phyloP scores from a whole-genome alignment of 1,140 invertebrate genomes.

The Dryas iulia region DNA sequence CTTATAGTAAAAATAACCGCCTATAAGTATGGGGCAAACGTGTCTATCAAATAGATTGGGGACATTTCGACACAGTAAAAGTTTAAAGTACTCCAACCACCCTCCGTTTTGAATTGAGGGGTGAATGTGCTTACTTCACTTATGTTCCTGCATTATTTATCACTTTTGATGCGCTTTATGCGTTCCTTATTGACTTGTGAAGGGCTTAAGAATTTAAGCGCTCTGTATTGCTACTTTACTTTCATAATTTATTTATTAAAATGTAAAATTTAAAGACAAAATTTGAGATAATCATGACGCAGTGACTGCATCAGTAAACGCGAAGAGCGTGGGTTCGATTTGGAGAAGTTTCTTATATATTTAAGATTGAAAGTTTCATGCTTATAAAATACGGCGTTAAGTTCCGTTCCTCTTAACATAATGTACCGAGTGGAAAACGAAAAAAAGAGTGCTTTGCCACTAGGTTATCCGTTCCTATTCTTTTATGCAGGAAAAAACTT shows the following conservation, averaged over 20 bases:
- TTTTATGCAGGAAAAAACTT: too few species aligned
- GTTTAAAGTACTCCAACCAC: neutral
- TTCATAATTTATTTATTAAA: neutral
- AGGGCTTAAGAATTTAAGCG: conserved; percentile 8
- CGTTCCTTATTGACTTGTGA: conserved; percentile 33
- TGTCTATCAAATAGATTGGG: neutral
- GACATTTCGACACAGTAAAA: neutral
- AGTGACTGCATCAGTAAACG: too few species aligned
- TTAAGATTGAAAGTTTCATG: too few species aligned
- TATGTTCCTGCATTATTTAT: conserved; percentile 48
- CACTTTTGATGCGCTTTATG: conserved; percentile 42
- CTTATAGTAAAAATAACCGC: too few species aligned
- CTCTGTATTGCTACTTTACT: neutral
- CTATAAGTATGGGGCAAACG: neutral
- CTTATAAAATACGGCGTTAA: too few species aligned
- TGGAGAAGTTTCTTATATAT: too few species aligned
- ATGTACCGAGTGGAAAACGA: too few species aligned
- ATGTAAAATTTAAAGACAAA: neutral
- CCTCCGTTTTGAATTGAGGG: neutral
- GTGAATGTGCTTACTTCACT: conserved; percentile 24
- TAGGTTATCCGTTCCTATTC: too few species aligned
- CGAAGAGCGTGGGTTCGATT: too few species aligned
- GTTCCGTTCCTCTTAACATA: too few species aligned
- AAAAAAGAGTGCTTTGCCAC: too few species aligned
- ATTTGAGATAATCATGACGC: too few species aligned